Evolutionary conservation across 1,140 invertebrate genomes (phyloP), one percentile per base, ranked within the genome.

Genomic region (Grapholita molesta): DNA sequence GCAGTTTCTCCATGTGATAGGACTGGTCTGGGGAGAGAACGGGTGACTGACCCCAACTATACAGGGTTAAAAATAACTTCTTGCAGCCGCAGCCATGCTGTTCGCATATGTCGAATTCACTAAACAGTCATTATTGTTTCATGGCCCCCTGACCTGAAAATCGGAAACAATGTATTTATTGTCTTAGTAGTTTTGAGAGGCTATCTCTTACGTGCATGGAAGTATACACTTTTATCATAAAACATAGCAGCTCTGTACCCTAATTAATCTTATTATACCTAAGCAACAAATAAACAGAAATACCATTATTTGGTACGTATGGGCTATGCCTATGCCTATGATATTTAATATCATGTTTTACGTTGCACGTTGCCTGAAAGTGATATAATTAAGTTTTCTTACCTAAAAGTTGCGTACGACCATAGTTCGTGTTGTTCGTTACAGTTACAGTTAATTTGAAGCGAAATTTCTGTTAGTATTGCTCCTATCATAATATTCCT

Each of bases 121-220:
- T 89, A 89, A 90, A 89, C 85, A 90, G 86, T 79, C 85, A 86
- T 87, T 86, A 88, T 83, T 86, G 86, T 91, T 91, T 91, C 89
- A 91, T 75, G 89, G 89, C 80, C 80, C 81, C 83, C 75, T 90
- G 89, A 89, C 89, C 89, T 89, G 86, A 81, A 79, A 84, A 70
- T 87, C 55, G 55, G 55, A 25, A 61, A 61, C 55, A 61, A 61
- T 61, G 55, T 12, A 28, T 3, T 61, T 61, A 61, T 61, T 61
- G 25, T 30, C 55, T 25, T 30, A 28, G 4, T 28, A 48, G 53
- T 25, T 7, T 24, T 57, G 25, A 57, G 53, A 57, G 24, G 24
- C 15, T 61, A 61, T 61, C 24, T 61, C 30, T 61, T 30, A 61
- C 12, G 25, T 2, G 55, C 6, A 30, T 28, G 3, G 30, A 61